Evolutionary conservation across 92 coral and sea anemone species (phyloP).

Genomic region (Umimayanthus kanabou): DNA sequence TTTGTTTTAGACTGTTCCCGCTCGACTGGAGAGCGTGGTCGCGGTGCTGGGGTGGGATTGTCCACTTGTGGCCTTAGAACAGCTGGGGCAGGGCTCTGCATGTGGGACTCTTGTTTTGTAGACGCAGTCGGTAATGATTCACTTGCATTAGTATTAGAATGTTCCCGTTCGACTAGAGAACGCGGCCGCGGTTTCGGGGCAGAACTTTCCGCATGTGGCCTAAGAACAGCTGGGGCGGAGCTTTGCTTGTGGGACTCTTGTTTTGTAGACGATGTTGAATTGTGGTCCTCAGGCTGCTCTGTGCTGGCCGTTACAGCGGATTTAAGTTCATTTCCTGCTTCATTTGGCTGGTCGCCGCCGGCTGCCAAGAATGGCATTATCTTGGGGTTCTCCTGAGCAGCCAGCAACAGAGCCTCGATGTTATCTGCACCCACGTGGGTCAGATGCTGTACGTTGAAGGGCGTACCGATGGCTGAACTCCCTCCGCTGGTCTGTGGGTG

Average conservation of each 20-base stretch:
- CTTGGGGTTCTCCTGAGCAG: slow-evolving; percentile 87
- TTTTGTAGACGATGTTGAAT: neutral
- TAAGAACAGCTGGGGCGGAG: neutral
- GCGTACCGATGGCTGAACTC: slow-evolving; percentile 69
- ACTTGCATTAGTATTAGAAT: neutral
- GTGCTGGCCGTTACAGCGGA: neutral
- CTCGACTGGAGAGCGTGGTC: slow-evolving; percentile 12
- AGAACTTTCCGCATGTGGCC: neutral
- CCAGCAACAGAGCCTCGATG: slow-evolving; percentile 87
- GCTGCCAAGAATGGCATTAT: slow-evolving; percentile 69
- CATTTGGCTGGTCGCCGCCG: neutral
- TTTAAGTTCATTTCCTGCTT: neutral
- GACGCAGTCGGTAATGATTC: neutral
- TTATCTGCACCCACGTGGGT: slow-evolving; percentile 92
- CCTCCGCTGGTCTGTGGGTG: slow-evolving; percentile 40
- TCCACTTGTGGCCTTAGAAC: neutral
- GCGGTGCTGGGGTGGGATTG: neutral
- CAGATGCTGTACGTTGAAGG: slow-evolving; percentile 92
- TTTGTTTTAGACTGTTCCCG: neutral
- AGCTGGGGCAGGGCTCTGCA: neutral
- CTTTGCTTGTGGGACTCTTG: neutral
- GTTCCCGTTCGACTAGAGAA: neutral
- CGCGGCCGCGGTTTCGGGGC: slow-evolving; percentile 12
- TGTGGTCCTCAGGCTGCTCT: neutral
- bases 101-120: neutral